These are phyloP conservation scores for Synergus laeviventris DNA, from an alignment of 2,888 invertebrate genomes.

Conservation along the genomic window DNA sequence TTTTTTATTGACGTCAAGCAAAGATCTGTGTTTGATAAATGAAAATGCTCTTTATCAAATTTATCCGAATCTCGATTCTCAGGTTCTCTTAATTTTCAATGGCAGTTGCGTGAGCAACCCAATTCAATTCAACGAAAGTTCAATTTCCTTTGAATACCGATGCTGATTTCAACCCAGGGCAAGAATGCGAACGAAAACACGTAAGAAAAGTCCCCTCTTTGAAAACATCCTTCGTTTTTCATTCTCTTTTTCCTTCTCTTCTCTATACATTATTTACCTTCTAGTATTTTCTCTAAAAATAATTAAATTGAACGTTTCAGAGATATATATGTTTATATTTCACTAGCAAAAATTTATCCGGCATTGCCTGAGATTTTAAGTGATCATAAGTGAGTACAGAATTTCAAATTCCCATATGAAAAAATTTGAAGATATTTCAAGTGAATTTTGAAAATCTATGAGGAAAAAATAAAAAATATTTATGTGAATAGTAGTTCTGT, in stretches of 20 bases:
- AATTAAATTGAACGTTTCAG: background rate
- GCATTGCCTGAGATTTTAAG: too few species aligned
- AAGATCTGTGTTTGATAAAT: background rate
- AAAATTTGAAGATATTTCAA: too few species aligned
- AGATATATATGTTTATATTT: too few species aligned
- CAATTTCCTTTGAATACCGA: conserved; percentile 12
- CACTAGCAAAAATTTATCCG: too few species aligned
- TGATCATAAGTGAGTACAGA: too few species aligned
- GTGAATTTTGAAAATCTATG: too few species aligned
- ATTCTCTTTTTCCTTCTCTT: background rate
- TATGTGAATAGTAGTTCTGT: too few species aligned
- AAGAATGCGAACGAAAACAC: too few species aligned
- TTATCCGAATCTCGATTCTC: background rate
- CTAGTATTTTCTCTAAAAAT: background rate
- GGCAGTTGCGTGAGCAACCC: background rate
- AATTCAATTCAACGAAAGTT: conserved; percentile 26
- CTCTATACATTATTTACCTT: background rate
- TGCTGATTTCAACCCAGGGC: background rate
- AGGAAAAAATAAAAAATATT: too few species aligned
- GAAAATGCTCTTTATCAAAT: background rate
- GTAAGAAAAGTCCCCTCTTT: background rate
- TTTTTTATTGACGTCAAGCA: background rate
- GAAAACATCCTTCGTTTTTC: background rate
- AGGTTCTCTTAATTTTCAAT: background rate
- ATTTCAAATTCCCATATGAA: too few species aligned